Evolutionary conservation across 2,113 vertebrate species (phyloP).

Genomic region (Suncus etruscus): DNA sequence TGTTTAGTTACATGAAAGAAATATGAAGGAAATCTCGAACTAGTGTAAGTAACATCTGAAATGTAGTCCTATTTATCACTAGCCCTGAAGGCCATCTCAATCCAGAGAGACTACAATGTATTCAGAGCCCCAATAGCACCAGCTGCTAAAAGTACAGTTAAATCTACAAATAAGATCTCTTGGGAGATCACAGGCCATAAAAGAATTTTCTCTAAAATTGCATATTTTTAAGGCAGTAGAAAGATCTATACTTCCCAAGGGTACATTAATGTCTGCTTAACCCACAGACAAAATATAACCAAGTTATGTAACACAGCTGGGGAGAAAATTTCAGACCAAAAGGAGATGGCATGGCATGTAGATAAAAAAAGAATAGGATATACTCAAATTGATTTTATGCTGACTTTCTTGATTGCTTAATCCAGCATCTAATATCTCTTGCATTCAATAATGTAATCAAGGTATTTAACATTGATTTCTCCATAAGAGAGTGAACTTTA

Average conservation of each 20-base stretch:
- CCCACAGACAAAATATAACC: background rate
- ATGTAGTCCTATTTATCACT: slow-evolving; percentile 33
- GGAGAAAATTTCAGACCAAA: background rate
- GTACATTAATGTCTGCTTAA: background rate
- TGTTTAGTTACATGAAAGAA: background rate
- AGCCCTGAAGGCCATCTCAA: background rate
- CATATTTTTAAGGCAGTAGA: background rate
- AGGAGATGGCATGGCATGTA: background rate
- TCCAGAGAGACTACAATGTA: background rate
- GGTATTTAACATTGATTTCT: background rate
- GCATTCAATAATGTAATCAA: background rate
- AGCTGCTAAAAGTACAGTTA: slow-evolving; percentile 39
- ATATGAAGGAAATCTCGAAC: background rate
- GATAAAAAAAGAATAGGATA: background rate
- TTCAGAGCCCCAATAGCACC: slow-evolving; percentile 6
- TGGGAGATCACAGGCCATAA: background rate
- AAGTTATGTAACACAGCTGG: background rate
- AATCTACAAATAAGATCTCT: slow-evolving; percentile 46
- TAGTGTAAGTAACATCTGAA: background rate
- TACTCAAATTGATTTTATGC: background rate
- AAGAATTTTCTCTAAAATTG: background rate
- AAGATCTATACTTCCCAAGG: background rate
- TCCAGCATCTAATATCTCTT: background rate
- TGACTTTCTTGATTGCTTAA: background rate
- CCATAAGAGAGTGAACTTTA: background rate